These are phyloP conservation scores for Sebastes fasciatus DNA, from an alignment of 2,113 vertebrate species.

Conservation along the genomic window DNA sequence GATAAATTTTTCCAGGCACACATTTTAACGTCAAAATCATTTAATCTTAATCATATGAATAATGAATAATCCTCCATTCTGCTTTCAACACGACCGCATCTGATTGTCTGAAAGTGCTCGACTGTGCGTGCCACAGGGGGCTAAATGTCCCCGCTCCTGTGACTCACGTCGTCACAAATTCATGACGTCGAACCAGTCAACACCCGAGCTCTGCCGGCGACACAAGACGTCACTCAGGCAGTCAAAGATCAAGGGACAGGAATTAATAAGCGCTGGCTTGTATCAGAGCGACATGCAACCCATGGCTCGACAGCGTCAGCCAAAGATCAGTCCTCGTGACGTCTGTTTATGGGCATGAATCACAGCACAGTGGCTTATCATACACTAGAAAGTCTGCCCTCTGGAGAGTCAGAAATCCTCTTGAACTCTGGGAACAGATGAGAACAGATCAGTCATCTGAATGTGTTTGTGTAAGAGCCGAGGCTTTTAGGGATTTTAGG, in stretches of 20 bases:
- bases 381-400: background rate
- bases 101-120: constrained; percentile 14
- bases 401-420: constrained; percentile 19
- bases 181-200: constrained; percentile 52
- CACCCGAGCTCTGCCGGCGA: constrained; percentile 8
- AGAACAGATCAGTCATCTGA: constrained; percentile 16
- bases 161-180: constrained; percentile 59
- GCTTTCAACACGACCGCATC: constrained; percentile 1
- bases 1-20: background rate
- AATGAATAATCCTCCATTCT: constrained; percentile 9
- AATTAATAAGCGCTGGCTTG: constrained; percentile 43
- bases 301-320: constrained; percentile 11
- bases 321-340: constrained; percentile 45
- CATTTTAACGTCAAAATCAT: constrained; percentile 6
- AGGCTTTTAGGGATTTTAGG: background rate
- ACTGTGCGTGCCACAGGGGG: constrained; percentile 13
- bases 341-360: constrained; percentile 60
- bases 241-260: constrained; percentile 53
- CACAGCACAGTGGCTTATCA: constrained; percentile 38
- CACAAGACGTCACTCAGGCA: constrained; percentile 6
- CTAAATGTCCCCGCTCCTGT: constrained; percentile 31
- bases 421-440: constrained; percentile 19
- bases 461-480: background rate
- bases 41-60: constrained; percentile 21
- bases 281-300: constrained; percentile 19